Evolutionary conservation across 2,113 vertebrate species (phyloP).

Genomic region (Clarias batrachus): DNA sequence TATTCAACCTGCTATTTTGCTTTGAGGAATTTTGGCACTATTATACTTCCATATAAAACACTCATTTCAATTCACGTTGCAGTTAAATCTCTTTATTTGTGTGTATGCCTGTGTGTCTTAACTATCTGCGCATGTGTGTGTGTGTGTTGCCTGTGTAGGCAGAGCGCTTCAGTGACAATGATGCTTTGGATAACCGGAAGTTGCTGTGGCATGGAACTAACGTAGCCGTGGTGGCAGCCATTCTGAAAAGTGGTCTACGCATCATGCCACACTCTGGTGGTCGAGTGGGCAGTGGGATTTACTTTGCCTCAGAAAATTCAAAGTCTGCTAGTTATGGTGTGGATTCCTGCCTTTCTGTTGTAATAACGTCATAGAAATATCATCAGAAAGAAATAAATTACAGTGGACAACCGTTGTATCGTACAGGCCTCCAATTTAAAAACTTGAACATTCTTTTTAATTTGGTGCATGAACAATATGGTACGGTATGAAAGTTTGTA

Average conservation of each 20-base stretch:
- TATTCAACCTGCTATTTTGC: too few species aligned
- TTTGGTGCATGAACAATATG: not conserved
- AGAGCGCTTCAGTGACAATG: slow-evolving; percentile 71
- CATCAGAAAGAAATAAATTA: not conserved
- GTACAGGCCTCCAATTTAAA: not conserved
- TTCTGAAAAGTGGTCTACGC: slow-evolving; percentile 86
- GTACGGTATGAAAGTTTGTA: not conserved
- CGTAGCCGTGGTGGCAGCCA: slow-evolving; percentile 83
- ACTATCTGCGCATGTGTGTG: slow-evolving; percentile 8
- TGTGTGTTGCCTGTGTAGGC: slow-evolving; percentile 64
- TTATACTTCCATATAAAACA: not conserved
- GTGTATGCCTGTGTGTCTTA: not conserved
- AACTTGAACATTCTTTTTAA: not conserved
- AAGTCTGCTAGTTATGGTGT: slow-evolving; percentile 86
- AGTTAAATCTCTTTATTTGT: not conserved
- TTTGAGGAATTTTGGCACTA: too few species aligned
- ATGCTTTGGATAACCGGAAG: slow-evolving; percentile 77
- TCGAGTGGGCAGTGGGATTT: slow-evolving; percentile 84
- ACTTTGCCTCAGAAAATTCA: slow-evolving; percentile 87
- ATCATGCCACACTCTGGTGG: slow-evolving; percentile 92
- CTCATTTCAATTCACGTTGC: not conserved
- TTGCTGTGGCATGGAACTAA: slow-evolving; percentile 92
- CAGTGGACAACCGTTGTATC: not conserved
- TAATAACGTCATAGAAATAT: not conserved
- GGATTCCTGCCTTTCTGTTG: slow-evolving; percentile 24